Conservation (phyloP, 2,113 vertebrate genomes). For the Zosterops japonicus region DNA sequence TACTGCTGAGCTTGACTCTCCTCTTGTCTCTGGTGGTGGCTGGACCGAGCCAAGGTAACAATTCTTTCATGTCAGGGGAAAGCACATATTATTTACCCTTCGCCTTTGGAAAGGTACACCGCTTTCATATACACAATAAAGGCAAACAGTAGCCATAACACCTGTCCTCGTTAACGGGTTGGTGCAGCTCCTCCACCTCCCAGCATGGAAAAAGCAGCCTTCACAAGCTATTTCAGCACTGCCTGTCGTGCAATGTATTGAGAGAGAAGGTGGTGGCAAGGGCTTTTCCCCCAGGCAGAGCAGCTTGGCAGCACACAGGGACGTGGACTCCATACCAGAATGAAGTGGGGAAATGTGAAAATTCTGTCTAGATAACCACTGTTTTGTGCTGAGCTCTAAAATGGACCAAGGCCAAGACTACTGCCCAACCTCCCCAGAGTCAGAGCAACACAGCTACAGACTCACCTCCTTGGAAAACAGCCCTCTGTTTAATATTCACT, state of each 20-base stretch:
- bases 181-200: background rate
- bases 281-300: background rate
- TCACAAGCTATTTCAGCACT: background rate
- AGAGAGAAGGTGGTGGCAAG: background rate
- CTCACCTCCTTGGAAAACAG: background rate
- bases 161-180: background rate
- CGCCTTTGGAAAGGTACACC: background rate
- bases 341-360: background rate
- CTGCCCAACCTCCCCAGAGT: background rate
- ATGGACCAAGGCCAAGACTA: background rate
- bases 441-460: background rate
- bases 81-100: background rate
- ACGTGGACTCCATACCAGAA: background rate
- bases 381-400: background rate
- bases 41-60: background rate
- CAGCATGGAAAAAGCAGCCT: background rate
- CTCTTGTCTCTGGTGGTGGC: background rate
- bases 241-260: background rate
- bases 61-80: background rate
- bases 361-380: background rate
- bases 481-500: background rate
- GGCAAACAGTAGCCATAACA: background rate
- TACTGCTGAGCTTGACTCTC: background rate
- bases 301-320: background rate
- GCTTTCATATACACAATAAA: background rate